Base-by-base conservation (phyloP, 2,113 vertebrate genomes). In the Brevimyrus niger region DNA sequence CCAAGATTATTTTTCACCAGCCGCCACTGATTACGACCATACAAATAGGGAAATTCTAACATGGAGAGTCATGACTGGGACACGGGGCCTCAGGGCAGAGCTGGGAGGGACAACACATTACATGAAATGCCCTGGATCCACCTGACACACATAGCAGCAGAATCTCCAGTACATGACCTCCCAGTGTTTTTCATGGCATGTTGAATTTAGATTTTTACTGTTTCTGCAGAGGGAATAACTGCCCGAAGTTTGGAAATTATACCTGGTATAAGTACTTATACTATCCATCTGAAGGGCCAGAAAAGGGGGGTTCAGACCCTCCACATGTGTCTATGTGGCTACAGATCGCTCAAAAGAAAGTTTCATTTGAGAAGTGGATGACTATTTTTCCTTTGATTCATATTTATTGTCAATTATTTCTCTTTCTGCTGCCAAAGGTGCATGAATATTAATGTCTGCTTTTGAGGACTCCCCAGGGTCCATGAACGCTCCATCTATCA, bases 401-500 rank as follows among this genome's bases (percentile, higher is more conserved):
- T 31, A 87, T 87, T 53, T 87, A 53, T 53, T 19, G 47, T 53
- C 50, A 51, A 55, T 87, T 55, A 55, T 87, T 87, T 87, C 50
- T 53, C 23, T 53, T 53, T 55, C 27, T 53, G 31, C 85, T 53
- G 50, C 48, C 85, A 35, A 38, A 53, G 10, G 35, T 80, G 19
- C 84, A 89, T 69, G 83, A 88, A 91, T 87, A 65, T 58, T 89
- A 87, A 89, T 65, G 23, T 55, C n/a, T 27, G 0, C 90, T 89
- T 89, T 92, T 88, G 91, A 89, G 91, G 35, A n/a, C 69, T 51
- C 46, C 47, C 35, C n/a, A 3, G 17, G 46, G 47, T 80, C n/a
- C 35, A 55, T 90, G 73, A 92, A 90, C n/a, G n/a, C 90, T 38
- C 44, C 21, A 58, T 91, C 55, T 82, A 87, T 91, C 89, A 91